Percentiles rank a stretch among this genome's conserved stretches.
Evolutionary conservation across 1,140 invertebrate genomes (phyloP).

Genomic region (Caenorhabditis tropicalis): DNA sequence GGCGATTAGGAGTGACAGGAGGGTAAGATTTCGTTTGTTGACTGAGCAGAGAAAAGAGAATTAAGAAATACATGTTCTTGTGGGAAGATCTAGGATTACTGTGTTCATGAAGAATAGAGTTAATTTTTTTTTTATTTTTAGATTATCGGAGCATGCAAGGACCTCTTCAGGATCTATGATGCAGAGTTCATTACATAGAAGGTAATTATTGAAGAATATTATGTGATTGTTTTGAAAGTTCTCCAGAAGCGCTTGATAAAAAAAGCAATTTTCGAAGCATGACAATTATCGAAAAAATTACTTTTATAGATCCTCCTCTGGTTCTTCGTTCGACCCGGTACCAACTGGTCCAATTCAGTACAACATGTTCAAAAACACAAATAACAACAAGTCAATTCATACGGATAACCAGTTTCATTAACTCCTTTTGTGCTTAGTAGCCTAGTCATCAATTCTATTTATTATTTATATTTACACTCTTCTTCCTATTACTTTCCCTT

Average conservation of each 20-base stretch:
- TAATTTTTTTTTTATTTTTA: neutral
- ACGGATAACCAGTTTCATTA: slow-evolving; percentile 14
- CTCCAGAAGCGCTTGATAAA: neutral
- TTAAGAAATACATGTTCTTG: neutral
- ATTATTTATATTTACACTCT: neutral
- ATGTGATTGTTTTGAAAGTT: neutral
- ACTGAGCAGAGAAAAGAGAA: neutral
- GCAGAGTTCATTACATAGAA: neutral
- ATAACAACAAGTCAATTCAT: slow-evolving; percentile 11
- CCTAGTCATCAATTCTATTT: neutral
- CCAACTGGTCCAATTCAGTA: neutral
- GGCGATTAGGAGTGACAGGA: slow-evolving; percentile 46
- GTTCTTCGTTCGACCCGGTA: neutral
- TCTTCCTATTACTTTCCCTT: neutral
- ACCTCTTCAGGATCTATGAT: slow-evolving; percentile 5
- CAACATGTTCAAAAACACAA: slow-evolving; percentile 21
- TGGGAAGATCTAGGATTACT: neutral
- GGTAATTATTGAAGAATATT: neutral
- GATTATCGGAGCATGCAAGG: slow-evolving; percentile 6
- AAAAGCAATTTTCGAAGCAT: no score
- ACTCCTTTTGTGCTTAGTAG: neutral
- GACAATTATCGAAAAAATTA: neutral
- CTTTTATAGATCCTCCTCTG: neutral
- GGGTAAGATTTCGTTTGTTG: neutral
- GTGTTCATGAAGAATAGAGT: neutral